Percentiles rank a stretch among this genome's conserved stretches.
phyloP scores from a whole-genome alignment of 2,113 vertebrate genomes.

The Sclerurus mexicanus region DNA sequence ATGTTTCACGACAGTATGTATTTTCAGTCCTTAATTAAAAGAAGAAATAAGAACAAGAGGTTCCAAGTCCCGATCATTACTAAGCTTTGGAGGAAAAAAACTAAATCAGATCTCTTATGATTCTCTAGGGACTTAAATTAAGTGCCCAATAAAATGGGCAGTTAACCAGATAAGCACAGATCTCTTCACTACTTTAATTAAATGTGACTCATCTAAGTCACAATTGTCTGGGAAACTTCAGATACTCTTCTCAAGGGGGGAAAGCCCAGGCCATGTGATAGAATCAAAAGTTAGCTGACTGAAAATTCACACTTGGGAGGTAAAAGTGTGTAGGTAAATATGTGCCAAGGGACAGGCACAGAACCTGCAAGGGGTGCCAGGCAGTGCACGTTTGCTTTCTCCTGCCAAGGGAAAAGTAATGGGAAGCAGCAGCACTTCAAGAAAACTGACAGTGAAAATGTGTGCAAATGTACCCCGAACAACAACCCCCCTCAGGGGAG shows the following conservation, averaged over 20 bases:
- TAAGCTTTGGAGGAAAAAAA: constrained; percentile 2
- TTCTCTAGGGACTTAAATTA: constrained; percentile 26
- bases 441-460: rapidly evolving
- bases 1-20: neutral
- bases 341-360: neutral
- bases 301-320: neutral
- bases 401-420: neutral
- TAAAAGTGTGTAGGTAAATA: neutral
- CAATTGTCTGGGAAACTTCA: neutral
- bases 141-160: neutral
- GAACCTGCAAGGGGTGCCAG: neutral
- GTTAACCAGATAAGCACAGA: constrained; percentile 36
- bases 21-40: constrained; percentile 31
- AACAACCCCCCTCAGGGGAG: neutral
- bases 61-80: neutral
- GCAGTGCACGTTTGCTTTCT: neutral
- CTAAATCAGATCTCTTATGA: neutral
- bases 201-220: neutral
- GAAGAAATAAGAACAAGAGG: neutral
- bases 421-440: neutral
- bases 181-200: constrained; percentile 34
- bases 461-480: neutral
- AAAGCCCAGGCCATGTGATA: rapidly evolving
- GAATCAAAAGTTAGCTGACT: neutral
- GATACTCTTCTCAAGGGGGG: neutral